A percentile compares a stretch with the other conserved stretches of the same genome.
These are phyloP conservation scores for Coptotermes formosanus DNA, from an alignment of 1,140 invertebrate genomes.

Conservation along the genomic window DNA sequence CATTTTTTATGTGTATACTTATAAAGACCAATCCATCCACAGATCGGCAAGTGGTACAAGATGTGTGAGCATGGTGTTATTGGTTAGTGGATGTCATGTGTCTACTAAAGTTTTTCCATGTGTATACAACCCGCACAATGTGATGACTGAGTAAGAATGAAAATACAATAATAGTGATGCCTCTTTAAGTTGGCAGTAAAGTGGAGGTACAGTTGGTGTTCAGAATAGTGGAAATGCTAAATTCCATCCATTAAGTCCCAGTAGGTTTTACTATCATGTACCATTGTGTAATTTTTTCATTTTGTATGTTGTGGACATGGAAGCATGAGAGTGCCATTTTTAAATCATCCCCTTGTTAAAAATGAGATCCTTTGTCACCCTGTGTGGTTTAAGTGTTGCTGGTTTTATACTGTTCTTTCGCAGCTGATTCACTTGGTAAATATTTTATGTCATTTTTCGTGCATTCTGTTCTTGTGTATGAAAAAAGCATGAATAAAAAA, in stretches of 20 bases:
- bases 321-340: background rate
- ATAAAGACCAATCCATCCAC: background rate
- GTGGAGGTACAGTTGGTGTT: background rate
- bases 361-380: background rate
- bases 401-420: background rate
- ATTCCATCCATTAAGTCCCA: slow-evolving; percentile 16
- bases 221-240: background rate
- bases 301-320: background rate
- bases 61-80: background rate
- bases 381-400: background rate
- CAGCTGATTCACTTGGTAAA: background rate
- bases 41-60: background rate
- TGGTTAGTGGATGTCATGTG: slow-evolving; percentile 14
- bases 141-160: background rate
- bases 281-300: background rate
- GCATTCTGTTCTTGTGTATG: too few species aligned
- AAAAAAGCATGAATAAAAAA: too few species aligned
- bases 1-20: background rate
- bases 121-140: background rate
- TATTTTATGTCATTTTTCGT: background rate
- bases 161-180: background rate
- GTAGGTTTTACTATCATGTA: background rate
- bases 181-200: background rate
- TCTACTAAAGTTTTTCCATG: background rate
- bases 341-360: too few species aligned